Evolutionary conservation across 2,113 vertebrate species (phyloP).

Genomic region (Crotophaga sulcirostris): DNA sequence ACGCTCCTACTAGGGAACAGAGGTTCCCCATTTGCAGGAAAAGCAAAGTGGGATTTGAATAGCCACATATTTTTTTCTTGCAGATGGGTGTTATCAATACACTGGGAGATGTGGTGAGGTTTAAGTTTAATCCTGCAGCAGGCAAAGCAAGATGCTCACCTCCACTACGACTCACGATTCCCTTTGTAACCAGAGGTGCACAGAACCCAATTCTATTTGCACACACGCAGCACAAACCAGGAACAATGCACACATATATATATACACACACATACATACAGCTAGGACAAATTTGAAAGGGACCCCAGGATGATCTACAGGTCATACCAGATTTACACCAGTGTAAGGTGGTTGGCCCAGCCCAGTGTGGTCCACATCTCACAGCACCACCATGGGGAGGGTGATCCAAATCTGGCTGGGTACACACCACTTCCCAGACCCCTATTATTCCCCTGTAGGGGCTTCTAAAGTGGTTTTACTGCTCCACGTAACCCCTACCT

Average conservation of each 20-base stretch:
- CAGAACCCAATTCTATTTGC: rapidly evolving
- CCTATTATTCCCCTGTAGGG: background rate
- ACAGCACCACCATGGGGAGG: background rate
- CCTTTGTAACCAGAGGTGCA: background rate
- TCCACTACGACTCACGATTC: no score
- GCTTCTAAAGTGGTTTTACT: background rate
- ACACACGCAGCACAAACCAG: rapidly evolving
- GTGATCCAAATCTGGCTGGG: background rate
- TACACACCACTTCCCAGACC: background rate
- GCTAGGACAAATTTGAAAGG: background rate
- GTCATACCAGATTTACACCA: background rate
- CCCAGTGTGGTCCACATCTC: background rate
- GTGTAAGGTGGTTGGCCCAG: background rate
- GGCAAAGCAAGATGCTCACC: background rate
- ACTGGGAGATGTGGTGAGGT: background rate
- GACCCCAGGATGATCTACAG: background rate
- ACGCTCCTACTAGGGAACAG: background rate
- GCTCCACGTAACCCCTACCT: background rate
- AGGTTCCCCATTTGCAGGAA: background rate
- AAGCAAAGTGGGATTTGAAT: background rate
- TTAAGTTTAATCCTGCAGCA: rapidly evolving
- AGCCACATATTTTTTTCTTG: background rate
- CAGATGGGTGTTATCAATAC: background rate
- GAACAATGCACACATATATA: background rate
- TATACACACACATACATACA: no score